A percentile compares a stretch with the other conserved stretches of the same genome.
These are phyloP conservation scores for Philopotamus ludificatus DNA, from an alignment of 1,140 invertebrate species.

Conservation along the genomic window DNA sequence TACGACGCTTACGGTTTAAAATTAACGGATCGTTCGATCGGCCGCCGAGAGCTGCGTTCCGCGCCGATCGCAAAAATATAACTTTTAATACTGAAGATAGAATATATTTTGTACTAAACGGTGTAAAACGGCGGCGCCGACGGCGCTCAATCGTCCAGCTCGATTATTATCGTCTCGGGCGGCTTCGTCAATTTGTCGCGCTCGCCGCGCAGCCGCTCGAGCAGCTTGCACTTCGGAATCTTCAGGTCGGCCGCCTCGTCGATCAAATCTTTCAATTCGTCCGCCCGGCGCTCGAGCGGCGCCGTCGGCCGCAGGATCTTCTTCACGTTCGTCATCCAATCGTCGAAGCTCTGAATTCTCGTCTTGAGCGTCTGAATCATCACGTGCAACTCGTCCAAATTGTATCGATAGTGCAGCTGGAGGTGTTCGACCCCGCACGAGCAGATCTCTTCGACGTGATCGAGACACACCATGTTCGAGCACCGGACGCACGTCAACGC, in stretches of 20 bases:
- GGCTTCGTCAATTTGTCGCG: constrained; percentile 49
- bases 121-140: constrained; percentile 3
- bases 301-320: constrained; percentile 75
- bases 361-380: constrained; percentile 89
- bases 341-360: constrained; percentile 88
- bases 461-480: constrained; percentile 81
- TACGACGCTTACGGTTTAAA: too few relatives aligned
- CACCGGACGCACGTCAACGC: constrained; percentile 87
- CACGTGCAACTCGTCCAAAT: constrained; percentile 86
- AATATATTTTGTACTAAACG: constrained; percentile 37
- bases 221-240: constrained; percentile 54
- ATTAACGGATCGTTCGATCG: too few relatives aligned
- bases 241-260: constrained; percentile 54
- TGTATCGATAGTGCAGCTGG: constrained; percentile 85
- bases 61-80: too few relatives aligned
- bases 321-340: constrained; percentile 83
- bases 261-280: constrained; percentile 58
- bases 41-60: too few relatives aligned
- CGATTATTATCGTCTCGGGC: constrained; percentile 48
- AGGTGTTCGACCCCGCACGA: constrained; percentile 77
- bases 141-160: constrained; percentile 45
- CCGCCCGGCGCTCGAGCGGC: constrained; percentile 60
- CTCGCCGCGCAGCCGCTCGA: constrained; percentile 50
- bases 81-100: constrained; percentile 38
- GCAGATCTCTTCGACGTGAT: constrained; percentile 84